Percentiles rank a stretch among this genome's conserved stretches.
Evolutionary conservation across 1,140 invertebrate genomes (phyloP).

Genomic region (Drosophila santomea): DNA sequence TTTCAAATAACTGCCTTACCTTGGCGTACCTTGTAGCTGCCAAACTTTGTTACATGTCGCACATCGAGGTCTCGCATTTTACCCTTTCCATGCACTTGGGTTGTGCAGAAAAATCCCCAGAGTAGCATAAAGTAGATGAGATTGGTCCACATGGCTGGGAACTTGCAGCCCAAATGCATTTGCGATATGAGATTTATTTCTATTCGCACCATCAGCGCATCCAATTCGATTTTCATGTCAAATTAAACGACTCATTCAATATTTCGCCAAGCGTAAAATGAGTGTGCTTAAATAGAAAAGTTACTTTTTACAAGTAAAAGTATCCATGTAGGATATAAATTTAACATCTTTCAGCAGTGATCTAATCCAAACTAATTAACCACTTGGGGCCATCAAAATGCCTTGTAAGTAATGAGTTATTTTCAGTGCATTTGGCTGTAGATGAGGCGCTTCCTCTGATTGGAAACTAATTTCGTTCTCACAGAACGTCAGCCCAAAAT

Average conservation of each 20-base stretch:
- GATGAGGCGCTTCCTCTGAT: slow-evolving; percentile 10
- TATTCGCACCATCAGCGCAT: neutral
- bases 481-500: slow-evolving; percentile 64
- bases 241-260: neutral
- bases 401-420: neutral
- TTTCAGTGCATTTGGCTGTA: slow-evolving; percentile 1
- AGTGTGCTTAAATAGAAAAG: neutral
- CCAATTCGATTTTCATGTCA: neutral
- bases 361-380: neutral
- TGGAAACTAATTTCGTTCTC: slow-evolving; percentile 64
- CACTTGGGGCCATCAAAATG: neutral
- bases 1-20: neutral
- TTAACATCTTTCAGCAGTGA: too few relatives aligned
- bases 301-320: neutral
- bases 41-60: neutral
- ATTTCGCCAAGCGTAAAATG: neutral
- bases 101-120: neutral
- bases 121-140: neutral
- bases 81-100: neutral
- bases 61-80: too few relatives aligned
- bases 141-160: slow-evolving; percentile 10
- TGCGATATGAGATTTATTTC: neutral
- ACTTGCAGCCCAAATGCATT: slow-evolving; percentile 7
- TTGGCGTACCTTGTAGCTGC: neutral
- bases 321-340: too few relatives aligned